Evolutionary conservation across 2,113 vertebrate genomes (phyloP).

Genomic region (Gallinago paraguaiae): DNA sequence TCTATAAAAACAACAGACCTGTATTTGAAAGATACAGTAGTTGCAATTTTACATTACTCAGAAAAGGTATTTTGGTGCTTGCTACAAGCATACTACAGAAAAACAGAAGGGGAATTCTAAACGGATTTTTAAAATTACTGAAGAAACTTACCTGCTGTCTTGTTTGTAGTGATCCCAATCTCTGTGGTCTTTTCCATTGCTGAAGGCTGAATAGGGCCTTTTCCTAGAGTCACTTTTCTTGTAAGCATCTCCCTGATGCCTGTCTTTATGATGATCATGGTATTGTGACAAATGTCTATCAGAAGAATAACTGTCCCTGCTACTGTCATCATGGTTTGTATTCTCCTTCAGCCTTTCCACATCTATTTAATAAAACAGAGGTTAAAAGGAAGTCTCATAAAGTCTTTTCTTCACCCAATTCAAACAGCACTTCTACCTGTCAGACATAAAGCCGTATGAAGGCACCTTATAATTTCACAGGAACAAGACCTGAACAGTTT

Average conservation of each 20-base stretch:
- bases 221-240: conserved; percentile 89
- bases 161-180: conserved; percentile 93
- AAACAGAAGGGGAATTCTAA: not conserved
- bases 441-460: not conserved
- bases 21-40: not conserved
- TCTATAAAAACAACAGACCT: not conserved
- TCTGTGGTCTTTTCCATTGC: conserved; percentile 96
- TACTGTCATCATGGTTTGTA: conserved; percentile 94
- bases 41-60: not conserved
- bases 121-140: not conserved
- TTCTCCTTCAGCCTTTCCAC: conserved; percentile 90
- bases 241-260: conserved; percentile 84
- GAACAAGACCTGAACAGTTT: not conserved
- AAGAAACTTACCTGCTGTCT: conserved; percentile 78
- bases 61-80: not conserved
- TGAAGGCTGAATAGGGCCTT: conserved; percentile 90
- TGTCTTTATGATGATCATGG: conserved; percentile 88
- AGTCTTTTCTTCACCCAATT: not conserved
- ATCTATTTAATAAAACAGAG: conserved; percentile 76
- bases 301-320: conserved; percentile 95
- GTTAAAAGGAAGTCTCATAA: not conserved
- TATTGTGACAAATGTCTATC: conserved; percentile 87
- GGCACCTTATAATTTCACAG: not conserved
- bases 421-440: not conserved
- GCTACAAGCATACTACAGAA: not conserved